Base-by-base conservation (phyloP, 2,888 invertebrate species). In the Diachrysia chrysitis region DNA sequence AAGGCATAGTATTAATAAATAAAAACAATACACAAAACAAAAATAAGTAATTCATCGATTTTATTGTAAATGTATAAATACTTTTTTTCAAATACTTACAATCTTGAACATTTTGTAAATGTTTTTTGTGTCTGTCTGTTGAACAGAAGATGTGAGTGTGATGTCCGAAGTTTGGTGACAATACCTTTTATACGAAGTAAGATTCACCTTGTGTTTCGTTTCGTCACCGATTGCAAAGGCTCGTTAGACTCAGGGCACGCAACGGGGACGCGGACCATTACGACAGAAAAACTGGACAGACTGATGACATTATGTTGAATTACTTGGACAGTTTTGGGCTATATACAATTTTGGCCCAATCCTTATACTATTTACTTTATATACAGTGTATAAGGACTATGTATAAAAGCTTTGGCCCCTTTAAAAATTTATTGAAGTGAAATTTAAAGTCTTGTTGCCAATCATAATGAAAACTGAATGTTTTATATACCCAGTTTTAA, bases 131-230 rank as follows among this genome's bases (percentile, higher is more conserved):
- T 83, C 83, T 90, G 86, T 86, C 85, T 86, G 84, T 83, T 80
- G 89, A 79, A 88, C 87, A 87, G 89, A 91, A 85, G 89, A 91
- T 89, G 86, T 85, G 83, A 87, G 82, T 91, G 89, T 92, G 92
- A 91, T 93, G 90, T 87, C 74, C 78, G 81, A 75, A 65, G 84
- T 87, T 89, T 82, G 86, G 84, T 83, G 89, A 89, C 92, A 91
- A 87, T 92, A 91, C 90, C 92, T 95, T 95, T 91, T 95, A 95
- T 95, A 95, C 92, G 81, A 78, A 79, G 86, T 85, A 88, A 91
- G 94, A 95, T 93, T 95, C 94, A 95, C 95, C 94, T 95, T 95
- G 95, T 90, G 79, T 76, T 80, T 62, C 23, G 83, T 95, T 93
- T 94, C 94, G 90, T 89, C 94, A 94, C 83, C 79, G 77, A 77